phyloP scores from a whole-genome alignment of 2,888 invertebrate species.

The Willowsia nigromaculata region DNA sequence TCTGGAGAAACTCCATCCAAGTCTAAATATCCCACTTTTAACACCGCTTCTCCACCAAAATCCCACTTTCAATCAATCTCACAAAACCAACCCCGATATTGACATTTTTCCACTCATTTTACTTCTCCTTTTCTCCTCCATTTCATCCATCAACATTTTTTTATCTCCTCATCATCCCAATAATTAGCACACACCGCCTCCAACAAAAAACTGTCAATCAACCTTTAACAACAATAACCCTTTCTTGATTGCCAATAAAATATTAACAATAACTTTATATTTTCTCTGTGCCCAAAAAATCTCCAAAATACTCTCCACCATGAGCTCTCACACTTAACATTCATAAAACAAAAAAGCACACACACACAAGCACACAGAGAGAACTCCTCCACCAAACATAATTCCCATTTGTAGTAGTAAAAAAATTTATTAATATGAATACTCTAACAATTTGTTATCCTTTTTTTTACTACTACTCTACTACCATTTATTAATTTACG shows the following conservation, averaged over 20 bases:
- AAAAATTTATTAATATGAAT: slow-evolving; percentile 25
- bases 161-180: not conserved
- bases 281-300: not conserved
- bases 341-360: no score
- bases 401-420: slow-evolving; percentile 41
- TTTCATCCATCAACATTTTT: no score
- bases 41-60: no score
- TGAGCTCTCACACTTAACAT: no score
- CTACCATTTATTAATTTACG: slow-evolving; percentile 5
- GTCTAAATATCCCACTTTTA: no score
- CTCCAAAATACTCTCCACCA: no score
- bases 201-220: not conserved
- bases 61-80: no score
- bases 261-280: not conserved
- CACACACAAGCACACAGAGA: not conserved
- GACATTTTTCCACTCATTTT: no score
- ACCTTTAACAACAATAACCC: not conserved
- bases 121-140: no score
- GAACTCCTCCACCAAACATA: slow-evolving; percentile 12
- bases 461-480: not conserved
- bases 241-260: not conserved
- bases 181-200: not conserved
- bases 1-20: no score
- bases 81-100: no score
- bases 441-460: not conserved